phyloP scores from a whole-genome alignment of 2,888 invertebrate species.

The Chloromyia formosa region DNA sequence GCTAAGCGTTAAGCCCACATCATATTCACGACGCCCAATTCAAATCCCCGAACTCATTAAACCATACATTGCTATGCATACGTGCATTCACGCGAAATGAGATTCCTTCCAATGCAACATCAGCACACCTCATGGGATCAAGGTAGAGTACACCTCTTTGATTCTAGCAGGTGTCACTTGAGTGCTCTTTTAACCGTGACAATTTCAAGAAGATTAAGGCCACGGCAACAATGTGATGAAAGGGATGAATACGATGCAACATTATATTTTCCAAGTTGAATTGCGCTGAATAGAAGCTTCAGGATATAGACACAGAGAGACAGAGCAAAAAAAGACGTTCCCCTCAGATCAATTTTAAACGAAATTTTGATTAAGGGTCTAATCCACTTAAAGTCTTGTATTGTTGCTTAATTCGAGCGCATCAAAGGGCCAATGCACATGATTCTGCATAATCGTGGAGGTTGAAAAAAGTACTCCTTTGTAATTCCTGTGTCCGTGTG shows the following conservation, averaged over 20 bases:
- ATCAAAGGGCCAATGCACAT: constrained; percentile 46
- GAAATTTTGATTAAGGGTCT: constrained; percentile 47
- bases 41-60: constrained; percentile 36
- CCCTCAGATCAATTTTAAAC: constrained; percentile 38
- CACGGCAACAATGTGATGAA: constrained; percentile 44
- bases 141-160: constrained; percentile 36
- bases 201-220: constrained; percentile 48
- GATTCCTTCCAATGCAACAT: constrained; percentile 10
- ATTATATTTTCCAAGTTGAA: constrained; percentile 15
- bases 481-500: constrained; percentile 44
- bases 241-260: constrained; percentile 45
- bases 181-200: constrained; percentile 50
- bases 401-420: constrained; percentile 48
- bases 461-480: constrained; percentile 1
- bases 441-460: constrained; percentile 49
- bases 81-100: constrained; percentile 35
- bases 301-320: neutral
- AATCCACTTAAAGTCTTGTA: constrained; percentile 47
- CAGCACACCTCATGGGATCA: constrained; percentile 28
- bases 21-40: constrained; percentile 19
- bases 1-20: constrained; percentile 38
- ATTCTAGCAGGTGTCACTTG: constrained; percentile 49
- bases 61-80: constrained; percentile 11
- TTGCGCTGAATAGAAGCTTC: constrained; percentile 43
- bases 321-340: constrained; percentile 6